Conservation (phyloP, 2,797 vertebrate species). For the Sparidentex hasta region DNA sequence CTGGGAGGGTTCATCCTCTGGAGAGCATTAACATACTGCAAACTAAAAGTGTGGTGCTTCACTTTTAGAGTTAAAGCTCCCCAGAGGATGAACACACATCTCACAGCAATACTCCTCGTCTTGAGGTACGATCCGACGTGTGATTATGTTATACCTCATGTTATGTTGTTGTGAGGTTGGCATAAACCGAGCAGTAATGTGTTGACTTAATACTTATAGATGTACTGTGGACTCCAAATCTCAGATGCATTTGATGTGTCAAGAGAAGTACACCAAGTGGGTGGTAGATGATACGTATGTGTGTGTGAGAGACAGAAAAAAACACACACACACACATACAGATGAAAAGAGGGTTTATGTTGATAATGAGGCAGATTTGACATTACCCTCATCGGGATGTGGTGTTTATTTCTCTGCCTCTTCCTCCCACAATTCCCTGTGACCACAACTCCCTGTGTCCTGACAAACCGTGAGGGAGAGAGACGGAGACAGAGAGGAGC, state of each 20-base stretch:
- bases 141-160: not conserved
- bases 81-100: too few species aligned
- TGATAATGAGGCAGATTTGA: constrained; percentile 72
- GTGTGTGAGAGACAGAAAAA: not conserved
- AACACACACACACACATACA: not conserved
- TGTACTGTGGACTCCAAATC: not conserved
- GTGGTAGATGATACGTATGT: not conserved
- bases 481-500: constrained; percentile 41
- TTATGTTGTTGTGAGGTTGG: not conserved
- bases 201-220: not conserved
- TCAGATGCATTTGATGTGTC: constrained; percentile 6
- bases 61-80: too few species aligned
- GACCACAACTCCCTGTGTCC: constrained; percentile 73
- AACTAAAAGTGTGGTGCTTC: too few species aligned
- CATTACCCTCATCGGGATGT: constrained; percentile 52
- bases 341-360: constrained; percentile 43
- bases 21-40: too few species aligned
- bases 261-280: not conserved
- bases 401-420: constrained; percentile 70
- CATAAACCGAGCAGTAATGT: constrained; percentile 13
- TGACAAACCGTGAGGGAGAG: constrained; percentile 59
- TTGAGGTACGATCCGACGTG: not conserved
- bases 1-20: too few species aligned
- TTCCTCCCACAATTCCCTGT: constrained; percentile 67
- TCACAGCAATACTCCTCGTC: not conserved